phyloP scores from a whole-genome alignment of 1,140 invertebrate species.

The Lineus longissimus region DNA sequence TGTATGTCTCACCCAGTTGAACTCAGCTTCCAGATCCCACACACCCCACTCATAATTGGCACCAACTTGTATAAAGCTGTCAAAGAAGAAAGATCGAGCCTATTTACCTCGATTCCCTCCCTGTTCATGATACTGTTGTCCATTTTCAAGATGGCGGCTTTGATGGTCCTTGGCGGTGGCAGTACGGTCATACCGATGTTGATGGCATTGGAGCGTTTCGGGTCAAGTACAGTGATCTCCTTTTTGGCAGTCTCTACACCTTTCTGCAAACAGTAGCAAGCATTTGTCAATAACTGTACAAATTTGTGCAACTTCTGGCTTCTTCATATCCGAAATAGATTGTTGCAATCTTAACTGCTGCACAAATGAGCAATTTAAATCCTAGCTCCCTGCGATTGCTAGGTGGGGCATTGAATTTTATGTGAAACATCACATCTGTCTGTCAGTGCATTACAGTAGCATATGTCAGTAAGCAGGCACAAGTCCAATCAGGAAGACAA shows the following conservation, averaged over 20 bases:
- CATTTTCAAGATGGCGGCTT: conserved; percentile 98
- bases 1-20: no score
- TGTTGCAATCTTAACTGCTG: no score
- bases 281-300: conserved; percentile 3
- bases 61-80: no score
- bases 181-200: conserved; percentile 99
- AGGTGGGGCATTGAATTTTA: no score
- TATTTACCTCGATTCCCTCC: conserved; percentile 86
- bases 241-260: conserved; percentile 90
- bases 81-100: no score
- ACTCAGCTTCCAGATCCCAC: neutral
- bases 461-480: no score
- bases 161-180: conserved; percentile 90
- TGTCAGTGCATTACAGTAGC: no score
- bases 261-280: conserved; percentile 62
- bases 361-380: no score
- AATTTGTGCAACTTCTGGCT: neutral
- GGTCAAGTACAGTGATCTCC: conserved; percentile 92
- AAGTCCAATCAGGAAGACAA: no score
- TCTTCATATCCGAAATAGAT: neutral
- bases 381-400: no score
- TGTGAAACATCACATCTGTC: no score
- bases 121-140: conserved; percentile 96
- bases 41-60: no score
- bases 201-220: conserved; percentile 97